Evolutionary conservation across 1,140 invertebrate species (phyloP), one percentile per base, ranked within the genome.

Genomic region (Sminthurinus signatus): DNA sequence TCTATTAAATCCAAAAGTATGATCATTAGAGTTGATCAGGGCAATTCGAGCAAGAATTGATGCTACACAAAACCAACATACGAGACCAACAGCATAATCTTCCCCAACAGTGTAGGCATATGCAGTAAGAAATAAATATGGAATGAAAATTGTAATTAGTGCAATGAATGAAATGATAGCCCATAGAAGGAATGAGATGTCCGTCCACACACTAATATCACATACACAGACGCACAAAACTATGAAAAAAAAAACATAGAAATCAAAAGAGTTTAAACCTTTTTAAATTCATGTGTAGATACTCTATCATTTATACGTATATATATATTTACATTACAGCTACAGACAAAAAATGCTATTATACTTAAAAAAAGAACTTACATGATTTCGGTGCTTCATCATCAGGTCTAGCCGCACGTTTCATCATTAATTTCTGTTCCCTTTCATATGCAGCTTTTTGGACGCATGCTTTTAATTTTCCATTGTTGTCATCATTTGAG

Each of bases 171-270:
- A 36, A 2, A 58, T 4, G 17, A 59, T 23, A 3, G 62, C 54
- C 62, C 62, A 64, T 4, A 64, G 54, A 28, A 64, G 21, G 42
- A 64, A 64, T 2, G 54, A 50, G 12, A 46, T 15, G 21, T 64
- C 62, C 2, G 46, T 51, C 23, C 23, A n/a, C 14, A 43, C 42
- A 12, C 43, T 51, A 1, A 57, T 32, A 31, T 64, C 62, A 46
- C 54, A 58, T 15, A 59, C 31, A 31, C 54, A 64, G 8, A 64
- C 62, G 29, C 54, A 64, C 21, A 64, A 23, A 56, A 29, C 61
- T 63, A 19, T 50, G 17, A 10, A 25, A 44, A 17, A 31, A 44
- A 44, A 59, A 14, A 59, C 31, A 44, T 29, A 39, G 21, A 21
- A 46, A 46, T 10, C 15, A 8, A 46, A 46, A 46, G 17, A 39